Conservation (phyloP, 2,797 vertebrate genomes). For the Ctenochaetus hawaiiensis region DNA sequence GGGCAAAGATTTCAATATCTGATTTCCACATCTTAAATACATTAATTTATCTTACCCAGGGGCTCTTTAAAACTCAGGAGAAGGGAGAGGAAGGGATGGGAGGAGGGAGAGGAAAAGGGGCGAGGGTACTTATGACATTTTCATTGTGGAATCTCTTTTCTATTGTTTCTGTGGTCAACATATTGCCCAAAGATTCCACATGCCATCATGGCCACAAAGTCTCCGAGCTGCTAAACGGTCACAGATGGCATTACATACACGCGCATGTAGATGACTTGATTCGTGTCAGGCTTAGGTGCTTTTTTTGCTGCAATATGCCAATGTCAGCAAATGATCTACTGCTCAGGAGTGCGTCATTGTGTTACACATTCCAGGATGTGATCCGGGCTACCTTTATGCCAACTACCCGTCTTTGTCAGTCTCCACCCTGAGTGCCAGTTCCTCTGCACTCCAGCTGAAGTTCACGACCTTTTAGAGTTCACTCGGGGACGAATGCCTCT, state of each 20-base stretch:
- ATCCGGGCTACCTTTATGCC: conserved; percentile 71
- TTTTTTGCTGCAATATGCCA: conserved; percentile 64
- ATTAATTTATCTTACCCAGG: conserved; percentile 84
- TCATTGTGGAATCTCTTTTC: conserved; percentile 82
- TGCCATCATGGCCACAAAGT: conserved; percentile 81
- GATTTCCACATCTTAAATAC: conserved; percentile 89
- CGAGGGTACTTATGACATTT: conserved; percentile 81
- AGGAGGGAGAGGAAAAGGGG: conserved; percentile 64
- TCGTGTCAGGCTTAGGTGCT: conserved; percentile 65
- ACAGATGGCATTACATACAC: conserved; percentile 77
- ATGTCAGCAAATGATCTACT: conserved; percentile 71
- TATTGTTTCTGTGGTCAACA: conserved; percentile 83
- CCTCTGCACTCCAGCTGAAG: conserved; percentile 55
- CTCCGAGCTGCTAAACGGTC: conserved; percentile 72
- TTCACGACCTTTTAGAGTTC: conserved; percentile 74
- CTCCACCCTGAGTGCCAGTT: conserved; percentile 60
- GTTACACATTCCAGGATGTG: conserved; percentile 79
- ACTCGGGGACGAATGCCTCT: conserved; percentile 71
- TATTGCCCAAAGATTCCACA: conserved; percentile 81
- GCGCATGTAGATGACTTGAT: conserved; percentile 71
- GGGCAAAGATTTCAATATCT: conserved; percentile 92
- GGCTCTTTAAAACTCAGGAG: conserved; percentile 77
- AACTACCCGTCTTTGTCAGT: conserved; percentile 39
- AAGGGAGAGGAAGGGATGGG: conserved; percentile 63
- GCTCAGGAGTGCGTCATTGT: conserved; percentile 66